These are phyloP conservation scores for Poliocrania exsul DNA, from an alignment of 2,797 vertebrate genomes.

Conservation along the genomic window DNA sequence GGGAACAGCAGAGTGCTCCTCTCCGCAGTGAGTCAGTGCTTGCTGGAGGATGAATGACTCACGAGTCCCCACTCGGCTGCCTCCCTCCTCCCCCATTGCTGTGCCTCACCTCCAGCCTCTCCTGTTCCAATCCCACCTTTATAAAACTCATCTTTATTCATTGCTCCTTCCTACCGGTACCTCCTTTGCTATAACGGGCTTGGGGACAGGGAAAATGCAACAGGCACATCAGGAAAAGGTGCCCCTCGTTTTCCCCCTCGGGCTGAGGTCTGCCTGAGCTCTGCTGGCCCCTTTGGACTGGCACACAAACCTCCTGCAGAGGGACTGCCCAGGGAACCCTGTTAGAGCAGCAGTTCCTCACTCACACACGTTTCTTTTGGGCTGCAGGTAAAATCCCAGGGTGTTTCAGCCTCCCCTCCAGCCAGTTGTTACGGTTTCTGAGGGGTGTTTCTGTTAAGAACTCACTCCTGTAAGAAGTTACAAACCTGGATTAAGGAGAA, in stretches of 20 bases:
- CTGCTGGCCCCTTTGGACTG: neutral
- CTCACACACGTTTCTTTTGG: neutral
- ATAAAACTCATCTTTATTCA: neutral
- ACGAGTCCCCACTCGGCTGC: conserved; percentile 27
- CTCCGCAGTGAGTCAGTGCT: conserved; percentile 53
- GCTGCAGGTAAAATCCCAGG: neutral
- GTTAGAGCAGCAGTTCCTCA: neutral
- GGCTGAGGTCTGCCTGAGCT: neutral
- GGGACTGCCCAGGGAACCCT: neutral
- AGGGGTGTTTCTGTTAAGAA: conserved; percentile 10
- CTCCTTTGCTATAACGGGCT: neutral
- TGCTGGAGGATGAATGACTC: conserved; percentile 55
- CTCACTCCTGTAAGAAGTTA: neutral
- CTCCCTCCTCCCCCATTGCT: conserved; percentile 30
- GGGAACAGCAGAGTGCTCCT: conserved; percentile 36
- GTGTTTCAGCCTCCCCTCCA: neutral
- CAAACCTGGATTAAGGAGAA: conserved; percentile 32
- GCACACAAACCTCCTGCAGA: neutral
- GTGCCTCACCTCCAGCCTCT: conserved; percentile 58
- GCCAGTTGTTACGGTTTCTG: neutral
- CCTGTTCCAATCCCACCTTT: conserved; percentile 33
- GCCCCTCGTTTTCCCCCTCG: neutral
- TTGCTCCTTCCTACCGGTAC: neutral
- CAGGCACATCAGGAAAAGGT: neutral
- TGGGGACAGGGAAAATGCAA: neutral